Conservation (phyloP, 1,140 invertebrate species). For the Sminthurinus signatus region DNA sequence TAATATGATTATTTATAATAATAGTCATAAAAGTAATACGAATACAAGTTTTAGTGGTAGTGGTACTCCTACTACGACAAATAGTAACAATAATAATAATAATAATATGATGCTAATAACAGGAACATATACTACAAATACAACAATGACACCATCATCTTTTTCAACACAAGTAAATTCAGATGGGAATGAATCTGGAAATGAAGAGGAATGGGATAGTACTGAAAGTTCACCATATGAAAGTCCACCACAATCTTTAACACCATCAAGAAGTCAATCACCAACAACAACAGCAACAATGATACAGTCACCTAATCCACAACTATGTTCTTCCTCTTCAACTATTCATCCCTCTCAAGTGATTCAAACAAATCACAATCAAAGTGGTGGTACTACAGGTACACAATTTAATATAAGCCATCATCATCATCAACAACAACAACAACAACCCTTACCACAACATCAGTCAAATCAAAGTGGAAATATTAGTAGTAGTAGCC, state of each 20-base stretch:
- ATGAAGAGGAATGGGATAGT: conserved; percentile 25
- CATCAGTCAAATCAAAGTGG: neutral
- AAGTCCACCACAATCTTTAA: conserved; percentile 32
- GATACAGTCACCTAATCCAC: neutral
- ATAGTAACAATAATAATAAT: neutral
- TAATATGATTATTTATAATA: too few relatives aligned
- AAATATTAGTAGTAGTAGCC: too few relatives aligned
- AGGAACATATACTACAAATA: neutral
- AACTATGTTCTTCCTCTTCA: neutral
- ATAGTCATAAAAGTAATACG: too few relatives aligned
- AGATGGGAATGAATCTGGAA: conserved; percentile 30
- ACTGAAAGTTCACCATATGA: conserved; percentile 26
- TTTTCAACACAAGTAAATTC: conserved; percentile 30
- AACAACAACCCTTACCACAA: too few relatives aligned
- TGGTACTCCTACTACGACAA: too few relatives aligned
- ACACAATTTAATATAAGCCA: neutral
- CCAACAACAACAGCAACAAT: conserved; percentile 7
- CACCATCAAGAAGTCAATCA: conserved; percentile 28
- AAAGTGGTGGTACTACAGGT: neutral
- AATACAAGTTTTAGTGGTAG: neutral
- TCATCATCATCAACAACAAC: too few relatives aligned
- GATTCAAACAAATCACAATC: conserved; percentile 1
- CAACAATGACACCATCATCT: neutral
- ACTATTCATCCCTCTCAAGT: neutral
- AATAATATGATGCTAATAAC: too few relatives aligned